phyloP scores from a whole-genome alignment of 2,797 vertebrate genomes.

The Fringilla coelebs region DNA sequence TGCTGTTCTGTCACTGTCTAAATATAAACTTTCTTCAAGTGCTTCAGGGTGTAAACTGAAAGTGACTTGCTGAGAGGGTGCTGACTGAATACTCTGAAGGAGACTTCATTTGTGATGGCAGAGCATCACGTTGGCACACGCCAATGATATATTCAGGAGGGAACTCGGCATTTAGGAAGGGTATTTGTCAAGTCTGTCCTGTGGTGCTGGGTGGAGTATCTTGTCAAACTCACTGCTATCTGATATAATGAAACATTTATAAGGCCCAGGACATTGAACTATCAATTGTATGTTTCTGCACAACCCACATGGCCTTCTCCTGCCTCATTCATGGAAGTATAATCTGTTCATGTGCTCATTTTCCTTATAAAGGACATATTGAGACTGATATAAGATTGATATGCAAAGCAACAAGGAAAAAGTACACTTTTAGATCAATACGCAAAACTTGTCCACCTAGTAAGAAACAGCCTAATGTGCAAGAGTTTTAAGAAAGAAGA shows the following conservation, averaged over 20 bases:
- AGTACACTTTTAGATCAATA: background rate
- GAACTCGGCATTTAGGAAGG: background rate
- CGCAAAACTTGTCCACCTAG: background rate
- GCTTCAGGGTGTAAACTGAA: background rate
- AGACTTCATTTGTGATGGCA: constrained; percentile 8
- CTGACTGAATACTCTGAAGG: constrained; percentile 13
- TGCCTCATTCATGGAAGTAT: background rate
- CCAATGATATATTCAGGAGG: background rate
- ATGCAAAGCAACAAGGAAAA: background rate
- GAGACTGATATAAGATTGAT: background rate
- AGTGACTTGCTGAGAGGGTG: constrained; percentile 6
- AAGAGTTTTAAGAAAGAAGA: background rate
- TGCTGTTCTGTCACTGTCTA: constrained; percentile 36
- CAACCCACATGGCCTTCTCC: background rate
- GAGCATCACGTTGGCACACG: background rate
- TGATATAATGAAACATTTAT: background rate
- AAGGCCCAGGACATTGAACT: background rate
- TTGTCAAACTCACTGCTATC: background rate
- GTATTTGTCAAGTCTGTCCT: background rate
- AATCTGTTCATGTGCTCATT: background rate
- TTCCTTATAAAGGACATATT: background rate
- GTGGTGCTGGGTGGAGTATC: background rate
- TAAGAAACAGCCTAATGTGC: background rate
- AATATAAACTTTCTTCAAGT: constrained; percentile 5
- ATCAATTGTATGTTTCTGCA: background rate